Percentiles rank a stretch among this genome's conserved stretches.
Conservation (phyloP, 1,140 invertebrate species). For the Drosophila takahashii region DNA sequence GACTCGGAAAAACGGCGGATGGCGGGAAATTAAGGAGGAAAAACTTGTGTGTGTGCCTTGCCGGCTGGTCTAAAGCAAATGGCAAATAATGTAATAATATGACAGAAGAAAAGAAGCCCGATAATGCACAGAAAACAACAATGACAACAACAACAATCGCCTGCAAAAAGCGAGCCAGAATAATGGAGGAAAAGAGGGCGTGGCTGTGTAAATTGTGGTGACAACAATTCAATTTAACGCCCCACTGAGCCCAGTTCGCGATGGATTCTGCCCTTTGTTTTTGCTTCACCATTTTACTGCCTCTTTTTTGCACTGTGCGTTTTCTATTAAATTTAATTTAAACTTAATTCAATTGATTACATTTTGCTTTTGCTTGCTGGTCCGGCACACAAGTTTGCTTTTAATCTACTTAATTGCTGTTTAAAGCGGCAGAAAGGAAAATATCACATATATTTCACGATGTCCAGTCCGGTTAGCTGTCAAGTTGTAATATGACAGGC, state of each 20-base stretch:
- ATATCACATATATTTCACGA: slow-evolving; percentile 3
- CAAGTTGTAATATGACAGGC: slow-evolving; percentile 30
- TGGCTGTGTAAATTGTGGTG: slow-evolving; percentile 58
- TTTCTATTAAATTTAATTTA: slow-evolving; percentile 51
- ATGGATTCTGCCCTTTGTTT: slow-evolving; percentile 36
- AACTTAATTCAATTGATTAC: slow-evolving; percentile 46
- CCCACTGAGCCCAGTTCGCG: slow-evolving; percentile 54
- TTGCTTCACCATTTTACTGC: slow-evolving; percentile 14
- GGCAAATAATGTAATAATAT: slow-evolving; percentile 77
- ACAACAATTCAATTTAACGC: slow-evolving; percentile 82
- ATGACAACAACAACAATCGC: slow-evolving; percentile 9
- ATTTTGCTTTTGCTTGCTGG: slow-evolving; percentile 25
- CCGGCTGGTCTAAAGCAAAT: slow-evolving; percentile 54
- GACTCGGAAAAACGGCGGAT: slow-evolving; percentile 6
- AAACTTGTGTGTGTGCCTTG: slow-evolving; percentile 13
- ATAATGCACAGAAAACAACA: slow-evolving; percentile 37
- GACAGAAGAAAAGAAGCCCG: slow-evolving; percentile 40
- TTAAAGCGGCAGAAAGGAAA: slow-evolving; percentile 5
- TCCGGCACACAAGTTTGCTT: slow-evolving; percentile 2
- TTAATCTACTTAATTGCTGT: slow-evolving; percentile 24
- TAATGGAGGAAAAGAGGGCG: slow-evolving; percentile 13
- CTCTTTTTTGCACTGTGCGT: slow-evolving; percentile 9
- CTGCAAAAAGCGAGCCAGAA: slow-evolving; percentile 4
- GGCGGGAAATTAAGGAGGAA: slow-evolving; percentile 35
- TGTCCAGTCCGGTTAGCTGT: slow-evolving; percentile 30